Conservation (phyloP, 1,140 invertebrate species). For the Delia radicum region DNA sequence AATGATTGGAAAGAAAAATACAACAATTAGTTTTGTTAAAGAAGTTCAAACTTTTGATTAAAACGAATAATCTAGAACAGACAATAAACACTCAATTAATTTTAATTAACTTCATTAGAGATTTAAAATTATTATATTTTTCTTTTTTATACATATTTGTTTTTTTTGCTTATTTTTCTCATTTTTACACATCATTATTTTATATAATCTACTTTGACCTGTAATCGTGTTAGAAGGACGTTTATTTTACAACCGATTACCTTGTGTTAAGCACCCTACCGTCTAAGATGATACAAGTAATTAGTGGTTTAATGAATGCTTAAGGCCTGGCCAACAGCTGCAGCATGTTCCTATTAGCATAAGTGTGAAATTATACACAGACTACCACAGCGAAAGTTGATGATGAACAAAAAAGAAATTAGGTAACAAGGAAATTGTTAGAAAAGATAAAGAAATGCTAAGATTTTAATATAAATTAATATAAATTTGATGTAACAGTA, state of each 20-base stretch:
- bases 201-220: conserved; percentile 4
- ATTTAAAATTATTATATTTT: background rate
- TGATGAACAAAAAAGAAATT: background rate
- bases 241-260: conserved; percentile 20
- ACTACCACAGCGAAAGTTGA: background rate
- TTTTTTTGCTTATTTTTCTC: conserved; percentile 2
- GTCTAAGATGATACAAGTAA: conserved; percentile 14
- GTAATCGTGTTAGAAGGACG: background rate
- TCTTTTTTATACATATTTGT: background rate
- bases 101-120: background rate
- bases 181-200: background rate
- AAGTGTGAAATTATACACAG: conserved; percentile 9
- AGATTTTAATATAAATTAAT: too few relatives aligned
- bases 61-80: too few relatives aligned
- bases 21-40: background rate
- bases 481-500: too few relatives aligned
- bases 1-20: background rate
- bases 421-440: conserved; percentile 10
- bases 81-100: background rate
- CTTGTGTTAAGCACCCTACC: background rate
- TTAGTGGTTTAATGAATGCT: conserved; percentile 21
- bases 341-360: conserved; percentile 7
- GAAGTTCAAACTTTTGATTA: too few relatives aligned
- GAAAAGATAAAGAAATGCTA: too few relatives aligned
- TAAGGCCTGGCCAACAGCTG: background rate